Evolutionary conservation across 2,888 invertebrate genomes (phyloP).

Genomic region (Macaria liturata): DNA sequence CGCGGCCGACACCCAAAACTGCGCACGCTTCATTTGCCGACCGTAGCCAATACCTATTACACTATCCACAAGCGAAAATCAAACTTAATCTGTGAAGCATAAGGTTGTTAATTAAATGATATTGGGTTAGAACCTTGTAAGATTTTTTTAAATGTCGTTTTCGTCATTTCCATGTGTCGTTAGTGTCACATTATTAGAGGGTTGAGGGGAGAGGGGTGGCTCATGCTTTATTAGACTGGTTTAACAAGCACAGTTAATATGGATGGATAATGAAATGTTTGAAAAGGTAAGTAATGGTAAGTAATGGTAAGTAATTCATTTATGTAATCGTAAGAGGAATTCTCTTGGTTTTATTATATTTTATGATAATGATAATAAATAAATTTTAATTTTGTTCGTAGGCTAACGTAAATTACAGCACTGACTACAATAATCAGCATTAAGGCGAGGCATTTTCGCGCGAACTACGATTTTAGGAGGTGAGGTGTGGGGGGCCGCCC

Average conservation of each 20-base stretch:
- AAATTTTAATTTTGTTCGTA: too few relatives aligned
- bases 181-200: constrained; percentile 31
- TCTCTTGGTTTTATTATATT: too few relatives aligned
- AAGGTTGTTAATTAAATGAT: not conserved
- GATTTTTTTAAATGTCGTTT: constrained; percentile 34
- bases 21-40: constrained; percentile 36
- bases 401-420: too few relatives aligned
- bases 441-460: too few relatives aligned
- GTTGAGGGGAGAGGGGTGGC: constrained; percentile 26
- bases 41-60: constrained; percentile 14
- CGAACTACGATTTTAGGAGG: too few relatives aligned
- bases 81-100: not conserved
- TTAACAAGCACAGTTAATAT: constrained; percentile 1
- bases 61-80: not conserved
- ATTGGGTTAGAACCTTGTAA: constrained; percentile 4
- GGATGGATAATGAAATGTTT: too few relatives aligned
- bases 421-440: too few relatives aligned
- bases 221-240: constrained; percentile 35
- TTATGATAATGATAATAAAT: too few relatives aligned
- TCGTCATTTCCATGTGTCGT: constrained; percentile 36
- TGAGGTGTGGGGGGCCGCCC: too few relatives aligned
- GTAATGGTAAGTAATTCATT: too few relatives aligned
- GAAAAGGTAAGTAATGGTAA: too few relatives aligned
- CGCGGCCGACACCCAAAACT: constrained; percentile 35
- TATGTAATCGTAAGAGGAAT: too few relatives aligned